A percentile compares a stretch with the other conserved stretches of the same genome.
phyloP scores from a whole-genome alignment of 1,140 invertebrate genomes.

The Paracyclopina nana region DNA sequence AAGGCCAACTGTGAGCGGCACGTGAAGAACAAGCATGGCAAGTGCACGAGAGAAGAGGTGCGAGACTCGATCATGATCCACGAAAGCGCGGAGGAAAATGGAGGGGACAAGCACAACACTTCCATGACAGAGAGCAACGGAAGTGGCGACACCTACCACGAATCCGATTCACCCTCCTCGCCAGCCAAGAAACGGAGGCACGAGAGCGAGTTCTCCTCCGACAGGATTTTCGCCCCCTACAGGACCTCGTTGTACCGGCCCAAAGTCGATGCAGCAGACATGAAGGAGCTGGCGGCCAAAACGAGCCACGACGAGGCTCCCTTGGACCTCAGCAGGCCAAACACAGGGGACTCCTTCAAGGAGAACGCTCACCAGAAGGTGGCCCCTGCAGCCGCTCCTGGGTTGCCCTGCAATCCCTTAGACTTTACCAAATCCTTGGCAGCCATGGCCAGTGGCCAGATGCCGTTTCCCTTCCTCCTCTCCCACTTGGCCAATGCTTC shows the following conservation, averaged over 20 bases:
- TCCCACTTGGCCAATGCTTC: too few relatives aligned
- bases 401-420: too few relatives aligned
- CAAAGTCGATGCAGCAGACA: slow-evolving; percentile 19
- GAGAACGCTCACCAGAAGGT: too few relatives aligned
- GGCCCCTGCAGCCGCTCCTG: too few relatives aligned
- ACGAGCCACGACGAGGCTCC: not conserved
- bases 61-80: slow-evolving; percentile 67
- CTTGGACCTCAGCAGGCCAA: not conserved
- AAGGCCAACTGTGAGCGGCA: slow-evolving; percentile 64
- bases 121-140: slow-evolving; percentile 17
- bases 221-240: slow-evolving; percentile 19
- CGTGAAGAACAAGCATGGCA: slow-evolving; percentile 51
- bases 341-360: too few relatives aligned
- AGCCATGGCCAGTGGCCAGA: too few relatives aligned
- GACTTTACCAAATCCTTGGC: too few relatives aligned
- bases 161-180: slow-evolving; percentile 19
- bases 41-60: slow-evolving; percentile 59
- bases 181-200: slow-evolving; percentile 20
- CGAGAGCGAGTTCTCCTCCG: slow-evolving; percentile 19
- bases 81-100: slow-evolving; percentile 43
- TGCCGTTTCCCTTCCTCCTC: too few relatives aligned
- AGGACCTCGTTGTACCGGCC: slow-evolving; percentile 24
- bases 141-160: slow-evolving; percentile 15
- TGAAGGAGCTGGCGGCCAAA: not conserved
- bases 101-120: too few relatives aligned